Conservation (phyloP, 1,140 invertebrate species). For the Bombus balteatus region DNA sequence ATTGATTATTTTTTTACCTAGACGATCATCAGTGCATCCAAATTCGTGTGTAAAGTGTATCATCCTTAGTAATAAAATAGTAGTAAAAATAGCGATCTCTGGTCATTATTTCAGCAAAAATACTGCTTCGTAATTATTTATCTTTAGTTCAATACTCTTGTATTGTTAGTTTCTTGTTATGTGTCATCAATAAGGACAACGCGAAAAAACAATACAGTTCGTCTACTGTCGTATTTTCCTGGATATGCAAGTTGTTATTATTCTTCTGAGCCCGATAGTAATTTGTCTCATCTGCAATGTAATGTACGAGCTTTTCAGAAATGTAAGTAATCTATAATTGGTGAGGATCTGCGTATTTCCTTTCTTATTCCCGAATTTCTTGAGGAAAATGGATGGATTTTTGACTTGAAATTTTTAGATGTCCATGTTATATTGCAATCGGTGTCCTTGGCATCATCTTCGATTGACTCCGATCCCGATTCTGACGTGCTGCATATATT, state of each 20-base stretch:
- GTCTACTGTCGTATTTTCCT: neutral
- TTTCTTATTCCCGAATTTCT: neutral
- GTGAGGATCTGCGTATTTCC: neutral
- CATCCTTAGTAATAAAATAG: too few species aligned
- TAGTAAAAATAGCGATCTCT: conserved; percentile 41
- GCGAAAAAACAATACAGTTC: conserved; percentile 14
- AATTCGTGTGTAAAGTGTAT: conserved; percentile 1
- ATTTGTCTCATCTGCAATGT: neutral
- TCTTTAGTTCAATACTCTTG: conserved; percentile 58
- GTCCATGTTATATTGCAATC: conserved; percentile 20
- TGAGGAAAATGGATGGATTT: too few species aligned
- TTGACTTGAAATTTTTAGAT: neutral
- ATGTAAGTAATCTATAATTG: conserved; percentile 31
- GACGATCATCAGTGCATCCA: neutral
- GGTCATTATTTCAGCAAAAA: conserved; percentile 54
- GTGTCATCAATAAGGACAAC: conserved; percentile 12
- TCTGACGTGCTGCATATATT: conserved; percentile 5
- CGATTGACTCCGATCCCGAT: neutral
- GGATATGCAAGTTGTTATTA: conserved; percentile 4
- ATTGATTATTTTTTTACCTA: neutral
- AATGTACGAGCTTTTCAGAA: neutral
- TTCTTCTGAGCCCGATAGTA: conserved; percentile 1
- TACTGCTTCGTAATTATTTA: conserved; percentile 32
- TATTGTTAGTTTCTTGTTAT: conserved; percentile 6
- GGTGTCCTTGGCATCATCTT: neutral